phyloP scores from a whole-genome alignment of 2,797 vertebrate species.

The Prionace glauca region DNA sequence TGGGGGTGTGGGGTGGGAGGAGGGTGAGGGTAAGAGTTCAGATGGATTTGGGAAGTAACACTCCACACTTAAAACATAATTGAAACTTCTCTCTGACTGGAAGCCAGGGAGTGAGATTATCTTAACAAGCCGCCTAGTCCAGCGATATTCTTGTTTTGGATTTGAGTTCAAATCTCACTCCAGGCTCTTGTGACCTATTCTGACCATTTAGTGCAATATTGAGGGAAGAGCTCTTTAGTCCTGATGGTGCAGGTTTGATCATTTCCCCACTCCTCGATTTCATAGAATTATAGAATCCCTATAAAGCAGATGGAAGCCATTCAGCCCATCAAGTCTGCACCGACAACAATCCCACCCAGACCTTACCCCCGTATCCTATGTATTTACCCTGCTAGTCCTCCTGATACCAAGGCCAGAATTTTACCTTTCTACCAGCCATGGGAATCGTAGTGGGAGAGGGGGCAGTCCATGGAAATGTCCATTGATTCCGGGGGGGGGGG shows the following conservation, averaged over 20 bases:
- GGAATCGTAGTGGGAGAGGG: too few species aligned
- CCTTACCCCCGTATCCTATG: too few species aligned
- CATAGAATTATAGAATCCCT: too few species aligned
- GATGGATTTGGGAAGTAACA: background rate
- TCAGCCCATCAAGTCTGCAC: too few species aligned
- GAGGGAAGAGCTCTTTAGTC: background rate
- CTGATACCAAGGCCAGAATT: too few species aligned
- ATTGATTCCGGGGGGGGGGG: too few species aligned
- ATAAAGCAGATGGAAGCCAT: background rate
- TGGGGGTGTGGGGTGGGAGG: background rate
- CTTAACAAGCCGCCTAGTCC: background rate
- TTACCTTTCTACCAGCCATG: too few species aligned
- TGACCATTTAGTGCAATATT: background rate
- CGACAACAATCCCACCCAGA: too few species aligned
- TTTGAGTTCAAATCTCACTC: background rate
- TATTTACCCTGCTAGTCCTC: too few species aligned
- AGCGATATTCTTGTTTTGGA: background rate
- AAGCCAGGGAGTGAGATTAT: background rate
- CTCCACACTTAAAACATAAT: background rate
- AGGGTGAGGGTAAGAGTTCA: background rate
- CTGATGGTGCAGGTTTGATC: background rate
- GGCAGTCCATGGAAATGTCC: too few species aligned
- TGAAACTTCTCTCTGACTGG: background rate
- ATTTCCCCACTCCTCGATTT: background rate
- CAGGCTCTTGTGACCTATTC: background rate